Percentiles rank a stretch among this genome's conserved stretches.
Conservation (phyloP, 2,888 invertebrate genomes). For the Polyommatus iphigenia region DNA sequence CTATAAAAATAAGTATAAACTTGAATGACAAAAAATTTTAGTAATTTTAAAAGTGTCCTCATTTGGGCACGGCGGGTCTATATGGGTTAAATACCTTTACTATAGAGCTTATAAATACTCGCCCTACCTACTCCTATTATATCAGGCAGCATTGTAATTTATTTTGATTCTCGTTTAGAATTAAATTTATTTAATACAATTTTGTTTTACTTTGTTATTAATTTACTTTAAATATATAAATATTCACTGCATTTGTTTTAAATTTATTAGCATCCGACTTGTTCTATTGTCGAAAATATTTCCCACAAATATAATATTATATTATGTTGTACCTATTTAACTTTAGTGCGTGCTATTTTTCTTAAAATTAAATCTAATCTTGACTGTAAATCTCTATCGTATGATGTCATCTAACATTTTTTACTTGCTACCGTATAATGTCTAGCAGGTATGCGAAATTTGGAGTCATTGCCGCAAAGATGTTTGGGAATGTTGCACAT, state of each 20-base stretch:
- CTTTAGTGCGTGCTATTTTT: background rate
- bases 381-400: background rate
- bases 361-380: background rate
- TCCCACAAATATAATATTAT: background rate
- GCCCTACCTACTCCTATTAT: background rate
- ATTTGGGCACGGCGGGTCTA: too few relatives aligned
- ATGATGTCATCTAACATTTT: conserved; percentile 3
- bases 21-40: too few relatives aligned
- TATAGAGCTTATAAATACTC: background rate
- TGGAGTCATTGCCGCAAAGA: conserved; percentile 54
- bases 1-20: too few relatives aligned
- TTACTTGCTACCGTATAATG: conserved; percentile 40
- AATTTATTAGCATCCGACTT: background rate
- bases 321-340: background rate
- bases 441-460: conserved; percentile 38
- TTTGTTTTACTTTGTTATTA: background rate
- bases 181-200: background rate
- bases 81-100: too few relatives aligned
- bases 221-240: background rate
- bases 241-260: background rate
- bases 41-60: too few relatives aligned
- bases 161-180: background rate
- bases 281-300: background rate
- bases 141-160: background rate
- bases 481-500: conserved; percentile 57